Evolutionary conservation across 1,140 invertebrate species (phyloP).

Genomic region (Hypsibius dujardini): DNA sequence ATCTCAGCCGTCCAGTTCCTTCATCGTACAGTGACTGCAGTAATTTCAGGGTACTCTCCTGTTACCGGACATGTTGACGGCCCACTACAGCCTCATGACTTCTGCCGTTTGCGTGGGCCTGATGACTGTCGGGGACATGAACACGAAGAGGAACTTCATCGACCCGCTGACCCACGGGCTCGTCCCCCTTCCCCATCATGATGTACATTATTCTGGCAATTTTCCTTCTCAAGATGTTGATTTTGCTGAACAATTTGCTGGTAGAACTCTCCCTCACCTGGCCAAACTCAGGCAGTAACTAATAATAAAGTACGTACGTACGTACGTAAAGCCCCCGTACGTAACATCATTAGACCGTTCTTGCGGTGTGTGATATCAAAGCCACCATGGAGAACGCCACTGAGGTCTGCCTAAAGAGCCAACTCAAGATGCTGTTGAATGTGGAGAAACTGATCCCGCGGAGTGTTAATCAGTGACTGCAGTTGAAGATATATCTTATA

Average conservation of each 20-base stretch:
- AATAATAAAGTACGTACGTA: not conserved
- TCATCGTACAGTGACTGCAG: too few species aligned
- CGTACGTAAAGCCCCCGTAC: not conserved
- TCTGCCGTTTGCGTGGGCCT: not conserved
- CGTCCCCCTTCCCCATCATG: not conserved
- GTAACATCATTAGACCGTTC: conserved; percentile 3
- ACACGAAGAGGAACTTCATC: not conserved
- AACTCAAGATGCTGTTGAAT: not conserved
- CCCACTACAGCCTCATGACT: not conserved
- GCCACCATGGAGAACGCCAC: not conserved
- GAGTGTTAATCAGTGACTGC: not conserved
- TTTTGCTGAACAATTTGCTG: conserved; percentile 6
- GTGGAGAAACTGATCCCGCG: not conserved
- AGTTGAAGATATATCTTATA: too few species aligned
- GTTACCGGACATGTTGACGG: not conserved
- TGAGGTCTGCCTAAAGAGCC: not conserved
- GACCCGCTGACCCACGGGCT: not conserved
- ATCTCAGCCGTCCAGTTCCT: too few species aligned
- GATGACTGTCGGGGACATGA: conserved; percentile 3
- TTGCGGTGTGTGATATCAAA: conserved; percentile 2
- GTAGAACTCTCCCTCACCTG: not conserved
- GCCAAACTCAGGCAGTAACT: not conserved
- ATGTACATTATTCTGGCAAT: not conserved
- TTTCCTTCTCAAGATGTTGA: conserved; percentile 4
- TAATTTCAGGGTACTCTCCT: not conserved